phyloP scores from a whole-genome alignment of 2,113 vertebrate genomes.

The Dissostichus mawsoni region DNA sequence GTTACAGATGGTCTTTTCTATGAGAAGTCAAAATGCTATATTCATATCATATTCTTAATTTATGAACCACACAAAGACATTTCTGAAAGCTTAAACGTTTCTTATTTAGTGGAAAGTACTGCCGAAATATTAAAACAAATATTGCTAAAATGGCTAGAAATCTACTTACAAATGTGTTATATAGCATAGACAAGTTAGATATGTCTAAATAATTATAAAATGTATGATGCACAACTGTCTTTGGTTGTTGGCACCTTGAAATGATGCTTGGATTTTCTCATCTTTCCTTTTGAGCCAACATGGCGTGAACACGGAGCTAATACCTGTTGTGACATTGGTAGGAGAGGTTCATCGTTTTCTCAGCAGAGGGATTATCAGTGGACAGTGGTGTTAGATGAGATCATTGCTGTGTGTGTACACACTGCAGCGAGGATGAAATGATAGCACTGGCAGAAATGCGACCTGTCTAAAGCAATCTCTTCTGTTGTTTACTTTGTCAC shows the following conservation, averaged over 20 bases:
- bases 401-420: conserved; percentile 15
- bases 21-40: neutral
- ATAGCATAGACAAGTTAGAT: neutral
- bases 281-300: neutral
- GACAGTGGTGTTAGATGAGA: conserved; percentile 10
- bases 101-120: neutral
- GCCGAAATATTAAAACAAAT: neutral
- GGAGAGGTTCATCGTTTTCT: conserved; percentile 6
- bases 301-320: neutral
- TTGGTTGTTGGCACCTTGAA: no score
- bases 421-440: conserved; percentile 45
- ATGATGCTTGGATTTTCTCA: neutral
- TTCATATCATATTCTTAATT: conserved; percentile 5
- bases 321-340: neutral
- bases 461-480: conserved; percentile 56
- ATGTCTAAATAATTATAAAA: no score
- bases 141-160: neutral
- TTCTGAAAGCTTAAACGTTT: neutral
- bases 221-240: no score
- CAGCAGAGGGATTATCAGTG: conserved; percentile 12
- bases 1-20: conserved; percentile 22
- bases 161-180: neutral
- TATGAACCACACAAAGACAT: conserved; percentile 13
- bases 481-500: conserved; percentile 69
- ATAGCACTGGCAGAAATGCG: conserved; percentile 38